These are phyloP conservation scores for Drosophila dunni DNA, from an alignment of 1,140 invertebrate species.

Conservation along the genomic window DNA sequence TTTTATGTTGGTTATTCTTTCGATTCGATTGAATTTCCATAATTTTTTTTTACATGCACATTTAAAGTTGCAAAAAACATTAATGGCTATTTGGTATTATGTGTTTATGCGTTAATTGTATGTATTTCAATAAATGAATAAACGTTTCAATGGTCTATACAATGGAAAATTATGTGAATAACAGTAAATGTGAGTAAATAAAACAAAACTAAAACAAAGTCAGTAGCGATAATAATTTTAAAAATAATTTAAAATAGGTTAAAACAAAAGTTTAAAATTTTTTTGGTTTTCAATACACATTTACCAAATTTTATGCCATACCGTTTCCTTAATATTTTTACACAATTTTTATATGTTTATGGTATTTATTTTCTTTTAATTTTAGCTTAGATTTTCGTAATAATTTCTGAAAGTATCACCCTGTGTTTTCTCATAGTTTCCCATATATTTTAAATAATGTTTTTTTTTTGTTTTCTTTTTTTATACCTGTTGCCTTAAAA, in stretches of 20 bases:
- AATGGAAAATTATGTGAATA: constrained; percentile 45
- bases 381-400: constrained; percentile 63
- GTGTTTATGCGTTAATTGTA: constrained; percentile 60
- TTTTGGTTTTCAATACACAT: constrained; percentile 68
- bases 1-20: constrained; percentile 48
- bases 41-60: constrained; percentile 75
- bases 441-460: constrained; percentile 50
- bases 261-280: constrained; percentile 48
- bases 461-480: constrained; percentile 54
- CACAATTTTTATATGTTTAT: constrained; percentile 14
- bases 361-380: constrained; percentile 37
- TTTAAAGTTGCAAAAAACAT: constrained; percentile 83
- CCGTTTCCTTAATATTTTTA: constrained; percentile 50
- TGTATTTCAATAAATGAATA: constrained; percentile 54
- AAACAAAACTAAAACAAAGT: constrained; percentile 50
- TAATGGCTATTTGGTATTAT: constrained; percentile 77
- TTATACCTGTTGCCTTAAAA: constrained; percentile 61
- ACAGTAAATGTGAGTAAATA: constrained; percentile 19
- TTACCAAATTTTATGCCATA: constrained; percentile 67
- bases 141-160: constrained; percentile 9
- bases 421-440: constrained; percentile 83
- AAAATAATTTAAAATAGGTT: not conserved
- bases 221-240: constrained; percentile 18
- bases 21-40: constrained; percentile 37
- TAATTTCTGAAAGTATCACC: constrained; percentile 84